These are phyloP conservation scores for Centruroides vittatus DNA, from an alignment of 1,140 invertebrate genomes.

Conservation along the genomic window DNA sequence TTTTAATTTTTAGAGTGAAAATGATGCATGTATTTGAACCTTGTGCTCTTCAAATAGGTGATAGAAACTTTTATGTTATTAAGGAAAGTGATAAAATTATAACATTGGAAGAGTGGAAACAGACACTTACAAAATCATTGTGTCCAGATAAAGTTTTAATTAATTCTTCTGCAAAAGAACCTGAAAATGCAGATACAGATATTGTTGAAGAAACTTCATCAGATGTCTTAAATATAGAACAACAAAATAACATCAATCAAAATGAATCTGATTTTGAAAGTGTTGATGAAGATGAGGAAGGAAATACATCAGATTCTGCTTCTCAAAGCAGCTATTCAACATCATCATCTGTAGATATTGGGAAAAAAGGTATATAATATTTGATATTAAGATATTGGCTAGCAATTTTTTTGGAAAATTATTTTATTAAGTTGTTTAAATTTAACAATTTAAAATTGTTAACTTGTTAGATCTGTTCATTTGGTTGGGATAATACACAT, in stretches of 20 bases:
- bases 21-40: constrained; percentile 71
- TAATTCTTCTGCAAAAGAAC: too few species aligned
- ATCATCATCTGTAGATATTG: constrained; percentile 18
- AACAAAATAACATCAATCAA: constrained; percentile 10
- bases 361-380: not conserved
- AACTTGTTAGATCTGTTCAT: too few species aligned
- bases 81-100: constrained; percentile 41
- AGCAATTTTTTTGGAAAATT: too few species aligned
- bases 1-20: constrained; percentile 41
- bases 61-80: constrained; percentile 53
- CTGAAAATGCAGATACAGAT: too few species aligned
- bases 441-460: too few species aligned
- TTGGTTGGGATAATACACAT: too few species aligned
- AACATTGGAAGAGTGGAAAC: constrained; percentile 39
- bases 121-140: not conserved
- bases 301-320: constrained; percentile 22
- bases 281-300: constrained; percentile 23
- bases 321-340: constrained; percentile 27
- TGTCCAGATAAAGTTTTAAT: too few species aligned
- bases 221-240: constrained; percentile 16
- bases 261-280: constrained; percentile 20
- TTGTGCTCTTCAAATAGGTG: constrained; percentile 75
- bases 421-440: too few species aligned
- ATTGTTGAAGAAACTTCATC: constrained; percentile 17
- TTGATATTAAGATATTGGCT: not conserved